Conservation (phyloP, 2,888 invertebrate species). For the Eudemis profundana region DNA sequence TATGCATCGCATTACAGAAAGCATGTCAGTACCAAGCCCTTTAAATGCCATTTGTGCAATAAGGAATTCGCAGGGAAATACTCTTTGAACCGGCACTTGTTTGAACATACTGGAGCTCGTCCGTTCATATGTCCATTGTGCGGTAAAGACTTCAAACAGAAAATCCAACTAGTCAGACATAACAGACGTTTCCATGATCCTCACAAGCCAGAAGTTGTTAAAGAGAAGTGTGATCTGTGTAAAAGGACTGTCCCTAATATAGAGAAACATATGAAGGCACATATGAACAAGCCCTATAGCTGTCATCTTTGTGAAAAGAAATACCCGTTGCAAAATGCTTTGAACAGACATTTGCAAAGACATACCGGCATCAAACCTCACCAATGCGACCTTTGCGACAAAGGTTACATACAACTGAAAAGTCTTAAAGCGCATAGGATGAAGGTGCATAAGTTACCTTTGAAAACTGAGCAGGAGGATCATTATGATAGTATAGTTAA, state of each 20-base stretch:
- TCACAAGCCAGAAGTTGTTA: slow-evolving; percentile 6
- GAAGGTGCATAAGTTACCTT: slow-evolving; percentile 26
- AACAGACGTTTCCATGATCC: slow-evolving; percentile 17
- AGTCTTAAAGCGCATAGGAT: slow-evolving; percentile 28
- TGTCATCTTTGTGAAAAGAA: slow-evolving; percentile 44
- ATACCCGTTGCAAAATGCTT: slow-evolving; percentile 32
- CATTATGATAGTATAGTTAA: slow-evolving; percentile 39
- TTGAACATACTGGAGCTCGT: slow-evolving; percentile 23
- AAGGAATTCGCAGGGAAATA: slow-evolving; percentile 29
- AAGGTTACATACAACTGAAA: slow-evolving; percentile 35
- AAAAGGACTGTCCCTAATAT: slow-evolving; percentile 34
- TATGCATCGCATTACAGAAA: slow-evolving; percentile 24
- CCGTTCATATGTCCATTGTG: slow-evolving; percentile 18
- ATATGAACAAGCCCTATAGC: slow-evolving; percentile 40
- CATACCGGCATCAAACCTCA: slow-evolving; percentile 41
- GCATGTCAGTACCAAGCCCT: slow-evolving; percentile 12
- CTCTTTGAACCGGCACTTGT: slow-evolving; percentile 24
- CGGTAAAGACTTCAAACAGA: slow-evolving; percentile 25
- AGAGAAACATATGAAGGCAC: slow-evolving; percentile 40
- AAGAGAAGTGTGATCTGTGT: slow-evolving; percentile 33
- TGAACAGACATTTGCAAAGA: slow-evolving; percentile 40
- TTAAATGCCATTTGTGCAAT: slow-evolving; percentile 33
- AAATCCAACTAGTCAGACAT: slow-evolving; percentile 14
- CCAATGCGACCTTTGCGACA: slow-evolving; percentile 40
- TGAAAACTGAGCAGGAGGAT: slow-evolving; percentile 38